Percentiles rank a stretch among this genome's conserved stretches.
Conservation (phyloP, 2,113 vertebrate genomes). For the Canis aureus region DNA sequence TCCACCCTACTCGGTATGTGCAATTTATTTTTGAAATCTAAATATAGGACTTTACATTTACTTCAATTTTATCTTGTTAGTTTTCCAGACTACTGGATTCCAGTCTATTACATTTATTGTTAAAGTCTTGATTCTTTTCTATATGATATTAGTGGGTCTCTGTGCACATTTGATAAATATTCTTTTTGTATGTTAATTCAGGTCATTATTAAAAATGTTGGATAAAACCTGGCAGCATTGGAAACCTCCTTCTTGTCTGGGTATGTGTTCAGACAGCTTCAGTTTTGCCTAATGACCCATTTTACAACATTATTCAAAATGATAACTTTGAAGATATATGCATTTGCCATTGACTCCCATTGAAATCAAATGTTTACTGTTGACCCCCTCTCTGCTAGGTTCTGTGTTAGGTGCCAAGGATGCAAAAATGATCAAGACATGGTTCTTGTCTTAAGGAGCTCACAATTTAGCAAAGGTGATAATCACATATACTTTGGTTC, state of each 20-base stretch:
- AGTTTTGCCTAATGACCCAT: slow-evolving; percentile 49
- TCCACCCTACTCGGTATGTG: not conserved
- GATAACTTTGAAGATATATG: slow-evolving; percentile 34
- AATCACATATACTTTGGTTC: not conserved
- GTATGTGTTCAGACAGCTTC: slow-evolving; percentile 34
- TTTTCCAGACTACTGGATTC: slow-evolving; percentile 42
- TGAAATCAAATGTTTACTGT: slow-evolving; percentile 21
- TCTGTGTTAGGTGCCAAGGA: not conserved
- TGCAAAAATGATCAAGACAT: slow-evolving; percentile 4
- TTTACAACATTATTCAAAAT: slow-evolving; percentile 58
- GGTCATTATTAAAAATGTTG: slow-evolving; percentile 47
- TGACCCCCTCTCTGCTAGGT: not conserved
- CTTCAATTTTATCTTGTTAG: slow-evolving; percentile 27
- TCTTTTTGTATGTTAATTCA: slow-evolving; percentile 45
- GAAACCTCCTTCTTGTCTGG: not conserved
- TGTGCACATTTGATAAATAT: not conserved
- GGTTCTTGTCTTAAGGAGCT: not conserved
- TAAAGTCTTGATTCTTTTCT: not conserved
- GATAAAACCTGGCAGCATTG: not conserved
- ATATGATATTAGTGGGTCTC: not conserved
- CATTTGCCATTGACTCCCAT: slow-evolving; percentile 34
- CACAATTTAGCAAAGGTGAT: not conserved
- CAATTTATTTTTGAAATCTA: slow-evolving; percentile 62
- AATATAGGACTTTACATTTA: slow-evolving; percentile 37
- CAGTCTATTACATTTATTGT: slow-evolving; percentile 20